Percentiles rank a stretch among this genome's conserved stretches.
Evolutionary conservation across 2,113 vertebrate species (phyloP).

Genomic region (Lontra canadensis): DNA sequence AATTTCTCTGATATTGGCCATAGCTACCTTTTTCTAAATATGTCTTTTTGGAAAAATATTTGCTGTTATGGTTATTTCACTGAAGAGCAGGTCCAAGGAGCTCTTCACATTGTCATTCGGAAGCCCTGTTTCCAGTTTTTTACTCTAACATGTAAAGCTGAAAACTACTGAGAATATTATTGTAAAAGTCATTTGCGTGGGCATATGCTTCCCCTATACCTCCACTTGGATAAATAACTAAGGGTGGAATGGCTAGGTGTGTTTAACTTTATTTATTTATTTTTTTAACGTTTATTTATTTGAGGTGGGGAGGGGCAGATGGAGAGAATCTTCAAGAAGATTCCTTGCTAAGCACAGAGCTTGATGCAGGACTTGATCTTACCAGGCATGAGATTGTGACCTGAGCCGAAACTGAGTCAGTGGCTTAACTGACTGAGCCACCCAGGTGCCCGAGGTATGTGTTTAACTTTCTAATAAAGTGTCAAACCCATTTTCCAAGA

Average conservation of each 20-base stretch:
- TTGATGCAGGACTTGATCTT: neutral
- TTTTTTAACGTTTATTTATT: neutral
- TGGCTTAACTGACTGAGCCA: neutral
- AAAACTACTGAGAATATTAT: neutral
- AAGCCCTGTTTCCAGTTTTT: neutral
- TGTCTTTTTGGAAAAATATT: neutral
- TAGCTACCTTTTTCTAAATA: neutral
- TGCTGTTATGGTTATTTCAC: neutral
- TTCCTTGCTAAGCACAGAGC: neutral
- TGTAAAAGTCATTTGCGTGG: neutral
- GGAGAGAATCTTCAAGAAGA: neutral
- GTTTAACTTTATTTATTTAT: neutral
- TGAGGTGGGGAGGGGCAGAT: neutral
- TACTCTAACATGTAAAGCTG: neutral
- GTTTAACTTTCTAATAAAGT: neutral
- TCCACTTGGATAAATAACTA: neutral
- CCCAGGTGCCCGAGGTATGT: neutral
- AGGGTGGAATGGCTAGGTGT: neutral
- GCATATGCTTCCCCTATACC: neutral
- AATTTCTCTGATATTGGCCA: neutral
- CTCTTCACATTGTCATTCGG: neutral
- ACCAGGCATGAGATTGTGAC: neutral
- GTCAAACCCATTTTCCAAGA: neutral
- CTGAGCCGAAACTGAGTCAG: neutral
- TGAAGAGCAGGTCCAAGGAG: neutral